phyloP scores from a whole-genome alignment of 2,888 invertebrate species.

The Rhamnusium bicolor region DNA sequence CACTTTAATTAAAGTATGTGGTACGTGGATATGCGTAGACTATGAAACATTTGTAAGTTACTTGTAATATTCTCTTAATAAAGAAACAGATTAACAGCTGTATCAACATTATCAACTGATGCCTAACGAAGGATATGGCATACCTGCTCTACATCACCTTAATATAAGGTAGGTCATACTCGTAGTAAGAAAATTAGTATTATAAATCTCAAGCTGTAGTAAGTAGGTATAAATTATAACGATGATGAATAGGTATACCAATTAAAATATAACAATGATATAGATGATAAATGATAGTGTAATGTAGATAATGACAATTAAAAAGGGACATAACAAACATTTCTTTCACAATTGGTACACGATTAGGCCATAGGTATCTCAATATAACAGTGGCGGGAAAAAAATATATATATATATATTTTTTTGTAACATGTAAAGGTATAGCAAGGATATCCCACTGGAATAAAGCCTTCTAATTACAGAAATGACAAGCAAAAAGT shows the following conservation, averaged over 20 bases:
- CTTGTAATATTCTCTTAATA: not conserved
- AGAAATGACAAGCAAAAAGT: too few relatives aligned
- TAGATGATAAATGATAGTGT: slow-evolving; percentile 3
- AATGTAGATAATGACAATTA: not conserved
- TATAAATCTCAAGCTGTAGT: slow-evolving; percentile 10
- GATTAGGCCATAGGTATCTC: too few relatives aligned
- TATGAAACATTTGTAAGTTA: not conserved
- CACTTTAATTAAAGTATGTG: not conserved
- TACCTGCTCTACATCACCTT: not conserved
- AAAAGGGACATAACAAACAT: slow-evolving; percentile 11
- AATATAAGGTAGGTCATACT: not conserved
- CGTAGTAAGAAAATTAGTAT: not conserved
- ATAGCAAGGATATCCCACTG: too few relatives aligned
- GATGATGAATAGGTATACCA: slow-evolving; percentile 3
- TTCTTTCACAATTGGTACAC: not conserved
- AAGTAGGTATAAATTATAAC: slow-evolving; percentile 1
- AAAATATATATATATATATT: too few relatives aligned
- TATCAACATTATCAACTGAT: not conserved
- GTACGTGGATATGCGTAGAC: not conserved
- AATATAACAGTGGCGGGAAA: too few relatives aligned
- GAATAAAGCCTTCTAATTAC: too few relatives aligned
- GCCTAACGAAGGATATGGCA: slow-evolving; percentile 3
- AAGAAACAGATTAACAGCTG: not conserved
- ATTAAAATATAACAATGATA: slow-evolving; percentile 25
- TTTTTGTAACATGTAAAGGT: too few relatives aligned